Evolutionary conservation across 2,113 vertebrate species (phyloP).

Genomic region (Grammomys dolichurus): DNA sequence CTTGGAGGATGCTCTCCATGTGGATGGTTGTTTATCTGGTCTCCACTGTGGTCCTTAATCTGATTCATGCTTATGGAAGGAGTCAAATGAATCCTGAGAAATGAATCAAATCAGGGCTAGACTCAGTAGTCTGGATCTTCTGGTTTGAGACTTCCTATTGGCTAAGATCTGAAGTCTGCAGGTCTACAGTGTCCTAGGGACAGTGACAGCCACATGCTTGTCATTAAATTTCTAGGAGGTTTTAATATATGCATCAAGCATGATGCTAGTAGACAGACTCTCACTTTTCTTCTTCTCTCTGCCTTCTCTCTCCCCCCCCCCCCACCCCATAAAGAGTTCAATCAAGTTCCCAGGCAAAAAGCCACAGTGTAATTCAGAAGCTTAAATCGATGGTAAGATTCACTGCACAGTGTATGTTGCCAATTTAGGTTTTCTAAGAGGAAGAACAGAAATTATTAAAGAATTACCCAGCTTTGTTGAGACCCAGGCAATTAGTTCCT

Average conservation of each 20-base stretch:
- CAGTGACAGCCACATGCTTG: not conserved
- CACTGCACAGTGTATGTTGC: conserved; percentile 45
- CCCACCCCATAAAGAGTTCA: not conserved
- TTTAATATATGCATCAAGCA: not conserved
- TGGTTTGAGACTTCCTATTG: not conserved
- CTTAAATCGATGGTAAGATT: conserved; percentile 61
- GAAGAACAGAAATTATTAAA: conserved; percentile 78
- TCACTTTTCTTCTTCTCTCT: not conserved
- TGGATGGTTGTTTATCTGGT: not conserved
- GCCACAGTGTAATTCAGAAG: conserved; percentile 63
- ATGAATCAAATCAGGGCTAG: not conserved
- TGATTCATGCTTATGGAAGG: not conserved
- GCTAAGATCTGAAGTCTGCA: not conserved
- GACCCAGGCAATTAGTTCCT: conserved; percentile 76
- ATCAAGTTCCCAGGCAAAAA: conserved; percentile 53
- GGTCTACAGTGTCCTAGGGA: not conserved
- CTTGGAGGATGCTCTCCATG: not conserved
- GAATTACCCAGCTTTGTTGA: conserved; percentile 76
- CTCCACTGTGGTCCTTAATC: conserved; percentile 27
- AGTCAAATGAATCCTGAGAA: not conserved
- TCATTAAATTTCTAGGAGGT: not conserved
- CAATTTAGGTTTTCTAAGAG: conserved; percentile 73
- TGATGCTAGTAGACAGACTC: not conserved
- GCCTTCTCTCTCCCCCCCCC: not conserved
- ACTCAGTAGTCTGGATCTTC: not conserved